A percentile compares a stretch with the other conserved stretches of the same genome.
phyloP scores from a whole-genome alignment of 2,797 vertebrate genomes.

The Alauda arvensis region DNA sequence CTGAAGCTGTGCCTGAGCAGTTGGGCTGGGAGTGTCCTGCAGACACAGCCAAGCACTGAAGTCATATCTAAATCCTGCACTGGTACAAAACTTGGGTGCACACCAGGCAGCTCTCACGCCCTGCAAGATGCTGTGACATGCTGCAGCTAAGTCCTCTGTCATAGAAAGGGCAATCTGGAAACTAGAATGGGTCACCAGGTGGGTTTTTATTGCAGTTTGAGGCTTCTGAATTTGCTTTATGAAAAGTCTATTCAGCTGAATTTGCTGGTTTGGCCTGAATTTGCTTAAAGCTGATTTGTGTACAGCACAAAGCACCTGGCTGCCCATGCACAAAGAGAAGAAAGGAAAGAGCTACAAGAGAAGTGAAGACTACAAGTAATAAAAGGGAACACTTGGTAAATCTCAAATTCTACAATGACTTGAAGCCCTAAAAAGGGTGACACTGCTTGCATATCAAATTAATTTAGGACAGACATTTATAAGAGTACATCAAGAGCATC shows the following conservation, averaged over 20 bases:
- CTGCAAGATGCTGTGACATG: neutral
- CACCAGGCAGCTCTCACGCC: neutral
- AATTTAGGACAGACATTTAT: neutral
- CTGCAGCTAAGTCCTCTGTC: neutral
- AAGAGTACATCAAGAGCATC: neutral
- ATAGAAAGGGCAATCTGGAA: neutral
- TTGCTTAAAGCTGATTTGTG: neutral
- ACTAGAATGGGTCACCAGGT: neutral
- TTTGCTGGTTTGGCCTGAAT: neutral
- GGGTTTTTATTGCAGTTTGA: neutral
- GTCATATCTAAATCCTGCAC: neutral
- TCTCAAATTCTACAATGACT: neutral
- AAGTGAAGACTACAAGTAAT: neutral
- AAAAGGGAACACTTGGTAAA: neutral
- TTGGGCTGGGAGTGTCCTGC: neutral
- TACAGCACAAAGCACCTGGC: neutral
- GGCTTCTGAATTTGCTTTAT: neutral
- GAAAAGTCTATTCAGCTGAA: neutral
- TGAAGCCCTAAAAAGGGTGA: neutral
- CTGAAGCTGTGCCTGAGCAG: neutral
- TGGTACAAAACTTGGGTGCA: neutral
- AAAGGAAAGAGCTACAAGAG: neutral
- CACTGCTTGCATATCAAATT: neutral
- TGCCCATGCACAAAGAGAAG: neutral
- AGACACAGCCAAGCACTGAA: neutral